Percentiles rank a stretch among this genome's conserved stretches.
These are phyloP conservation scores for Neomicropteryx cornuta DNA, from an alignment of 1,140 invertebrate genomes.

Conservation along the genomic window DNA sequence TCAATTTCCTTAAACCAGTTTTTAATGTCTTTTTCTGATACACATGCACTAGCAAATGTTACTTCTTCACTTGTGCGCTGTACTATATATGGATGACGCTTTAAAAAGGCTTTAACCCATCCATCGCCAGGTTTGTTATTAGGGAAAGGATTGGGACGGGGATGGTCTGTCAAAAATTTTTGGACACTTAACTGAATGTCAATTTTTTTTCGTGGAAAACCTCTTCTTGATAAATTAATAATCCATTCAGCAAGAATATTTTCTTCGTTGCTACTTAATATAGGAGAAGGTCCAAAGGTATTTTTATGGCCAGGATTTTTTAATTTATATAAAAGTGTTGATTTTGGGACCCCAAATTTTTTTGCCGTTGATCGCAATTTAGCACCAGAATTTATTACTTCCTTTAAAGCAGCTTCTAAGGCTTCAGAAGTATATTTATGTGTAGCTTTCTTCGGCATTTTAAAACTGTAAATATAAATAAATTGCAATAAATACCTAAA, in stretches of 20 bases:
- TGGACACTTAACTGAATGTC: conserved; percentile 11
- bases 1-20: conserved; percentile 24
- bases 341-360: too few species aligned
- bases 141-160: conserved; percentile 15
- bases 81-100: conserved; percentile 18
- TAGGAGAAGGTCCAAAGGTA: conserved; percentile 10
- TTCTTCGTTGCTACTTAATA: conserved; percentile 11
- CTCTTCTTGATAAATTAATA: conserved; percentile 6
- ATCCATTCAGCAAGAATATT: conserved; percentile 12
- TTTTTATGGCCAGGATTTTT: too few species aligned
- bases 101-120: conserved; percentile 25
- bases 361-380: too few species aligned
- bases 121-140: conserved; percentile 20
- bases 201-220: conserved; percentile 13
- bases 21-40: conserved; percentile 20
- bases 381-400: too few species aligned
- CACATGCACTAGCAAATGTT: conserved; percentile 14
- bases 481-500: too few species aligned
- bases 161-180: conserved; percentile 6
- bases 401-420: too few species aligned
- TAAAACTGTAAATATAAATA: too few species aligned
- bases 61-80: conserved; percentile 15
- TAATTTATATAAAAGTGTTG: too few species aligned
- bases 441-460: too few species aligned
- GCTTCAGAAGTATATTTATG: too few species aligned